These are phyloP conservation scores for Melanotus villosus DNA, from an alignment of 2,888 invertebrate genomes.

Conservation along the genomic window DNA sequence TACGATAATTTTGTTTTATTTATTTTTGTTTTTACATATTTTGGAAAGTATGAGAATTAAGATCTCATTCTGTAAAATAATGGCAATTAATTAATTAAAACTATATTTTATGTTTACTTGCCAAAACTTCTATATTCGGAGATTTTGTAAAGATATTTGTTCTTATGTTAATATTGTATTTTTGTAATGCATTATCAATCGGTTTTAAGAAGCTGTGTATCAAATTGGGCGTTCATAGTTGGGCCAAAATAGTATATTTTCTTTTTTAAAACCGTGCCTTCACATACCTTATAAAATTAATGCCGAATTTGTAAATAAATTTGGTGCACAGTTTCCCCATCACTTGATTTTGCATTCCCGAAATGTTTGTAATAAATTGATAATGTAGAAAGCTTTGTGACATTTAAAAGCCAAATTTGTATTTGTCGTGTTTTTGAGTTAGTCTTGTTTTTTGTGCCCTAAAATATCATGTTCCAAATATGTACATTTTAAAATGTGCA, in stretches of 20 bases:
- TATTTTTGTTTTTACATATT: not conserved
- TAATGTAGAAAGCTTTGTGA: not conserved
- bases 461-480: not conserved
- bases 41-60: not conserved
- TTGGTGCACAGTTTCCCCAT: slow-evolving; percentile 9
- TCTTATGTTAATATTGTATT: not conserved
- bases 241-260: not conserved
- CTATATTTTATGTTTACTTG: too few species aligned
- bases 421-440: not conserved
- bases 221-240: not conserved
- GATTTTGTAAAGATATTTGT: slow-evolving; percentile 14
- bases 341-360: slow-evolving; percentile 2
- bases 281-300: not conserved
- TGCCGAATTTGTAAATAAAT: not conserved
- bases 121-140: too few species aligned
- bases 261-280: slow-evolving; percentile 24
- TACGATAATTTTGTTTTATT: not conserved
- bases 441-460: not conserved
- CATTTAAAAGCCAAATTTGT: not conserved
- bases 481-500: slow-evolving; percentile 7
- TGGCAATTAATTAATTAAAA: not conserved
- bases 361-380: too few species aligned
- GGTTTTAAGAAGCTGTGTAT: slow-evolving; percentile 3
- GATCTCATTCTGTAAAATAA: slow-evolving; percentile 19
- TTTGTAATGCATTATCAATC: slow-evolving; percentile 20